phyloP scores from a whole-genome alignment of 2,888 invertebrate species.

The Ernsta delagoae region DNA sequence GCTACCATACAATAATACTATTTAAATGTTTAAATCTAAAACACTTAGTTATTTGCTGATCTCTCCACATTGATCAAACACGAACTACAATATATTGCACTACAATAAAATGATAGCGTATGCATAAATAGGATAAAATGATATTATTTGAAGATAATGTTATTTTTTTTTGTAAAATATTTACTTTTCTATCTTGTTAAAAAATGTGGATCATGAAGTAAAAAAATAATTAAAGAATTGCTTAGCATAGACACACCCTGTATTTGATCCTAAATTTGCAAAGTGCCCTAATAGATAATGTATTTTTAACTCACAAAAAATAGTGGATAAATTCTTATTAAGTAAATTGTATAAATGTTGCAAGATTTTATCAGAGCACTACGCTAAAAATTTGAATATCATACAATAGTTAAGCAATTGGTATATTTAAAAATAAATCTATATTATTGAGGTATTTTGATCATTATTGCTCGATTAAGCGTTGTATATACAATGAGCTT shows the following conservation, averaged over 20 bases:
- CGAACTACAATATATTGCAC: neutral
- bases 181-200: neutral
- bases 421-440: constrained; percentile 1
- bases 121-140: neutral
- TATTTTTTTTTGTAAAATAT: neutral
- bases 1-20: constrained; percentile 15
- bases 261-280: constrained; percentile 49
- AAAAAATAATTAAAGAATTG: constrained; percentile 41
- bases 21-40: neutral
- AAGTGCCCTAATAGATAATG: constrained; percentile 18
- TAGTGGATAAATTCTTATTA: neutral
- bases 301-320: neutral
- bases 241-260: constrained; percentile 49
- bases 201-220: constrained; percentile 21
- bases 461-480: constrained; percentile 30
- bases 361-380: neutral
- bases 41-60: neutral
- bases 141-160: neutral
- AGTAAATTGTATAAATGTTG: neutral
- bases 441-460: constrained; percentile 39
- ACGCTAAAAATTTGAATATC: constrained; percentile 1
- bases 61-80: constrained; percentile 10
- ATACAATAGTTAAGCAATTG: neutral
- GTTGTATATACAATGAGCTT: neutral
- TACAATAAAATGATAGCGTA: neutral